phyloP scores from a whole-genome alignment of 2,797 vertebrate species.

The Leptodactylus fallax region DNA sequence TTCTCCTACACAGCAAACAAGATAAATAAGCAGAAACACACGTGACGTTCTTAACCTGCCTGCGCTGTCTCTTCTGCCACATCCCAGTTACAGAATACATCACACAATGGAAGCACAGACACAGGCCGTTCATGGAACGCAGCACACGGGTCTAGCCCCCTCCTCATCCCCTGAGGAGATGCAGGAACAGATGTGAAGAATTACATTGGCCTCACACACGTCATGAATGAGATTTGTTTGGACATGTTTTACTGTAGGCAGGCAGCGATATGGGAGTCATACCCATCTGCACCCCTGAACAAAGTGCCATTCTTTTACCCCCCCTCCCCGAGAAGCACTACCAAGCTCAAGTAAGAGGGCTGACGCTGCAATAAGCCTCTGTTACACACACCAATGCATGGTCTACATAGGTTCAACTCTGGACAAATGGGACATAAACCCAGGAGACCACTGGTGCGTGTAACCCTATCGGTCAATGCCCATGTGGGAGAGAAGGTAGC shows the following conservation, averaged over 20 bases:
- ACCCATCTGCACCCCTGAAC: neutral
- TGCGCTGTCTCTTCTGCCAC: neutral
- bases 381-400: neutral
- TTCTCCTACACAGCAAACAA: neutral
- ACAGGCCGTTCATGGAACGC: neutral
- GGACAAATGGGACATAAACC: neutral
- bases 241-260: neutral
- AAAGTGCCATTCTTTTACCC: neutral
- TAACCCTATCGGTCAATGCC: neutral
- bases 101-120: slow-evolving; percentile 1
- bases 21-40: slow-evolving; percentile 1
- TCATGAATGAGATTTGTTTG: neutral
- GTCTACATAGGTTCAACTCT: neutral
- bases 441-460: neutral
- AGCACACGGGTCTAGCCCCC: neutral
- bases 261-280: neutral
- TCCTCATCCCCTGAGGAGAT: neutral
- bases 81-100: neutral
- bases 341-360: neutral
- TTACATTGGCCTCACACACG: neutral
- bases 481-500: neutral
- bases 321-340: neutral
- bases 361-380: neutral
- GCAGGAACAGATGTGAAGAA: neutral
- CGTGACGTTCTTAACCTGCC: neutral